Evolutionary conservation across 2,888 invertebrate genomes (phyloP), one percentile per base, ranked within the genome.

Genomic region (Phanerotoma sp.): DNA sequence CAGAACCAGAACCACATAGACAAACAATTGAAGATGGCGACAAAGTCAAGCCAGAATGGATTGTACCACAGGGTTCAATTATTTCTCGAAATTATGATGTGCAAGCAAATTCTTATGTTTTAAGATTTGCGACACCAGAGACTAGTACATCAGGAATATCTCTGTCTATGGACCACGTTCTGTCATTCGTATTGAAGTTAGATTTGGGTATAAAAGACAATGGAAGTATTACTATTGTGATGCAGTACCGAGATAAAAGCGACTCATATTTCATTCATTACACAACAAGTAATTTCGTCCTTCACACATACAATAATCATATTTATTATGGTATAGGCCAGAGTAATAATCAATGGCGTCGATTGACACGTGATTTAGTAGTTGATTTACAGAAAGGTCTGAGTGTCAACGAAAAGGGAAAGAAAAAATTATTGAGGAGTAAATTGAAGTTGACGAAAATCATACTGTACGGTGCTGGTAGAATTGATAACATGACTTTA

Each of bases 351-450:
- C 77, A 76, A 48, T 94, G 93, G 93, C 84, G 85, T 61, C 86
- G 84, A 61, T 77, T 96, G 22, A 93, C 93, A 0, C 83, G 97
- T 38, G 95, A 97, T 74, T 82, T 97, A 35, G 84, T 91, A 58
- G 86, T 93, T 51, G 97, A 97, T 78, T 83, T 96, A 67, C 91
- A 93, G 74, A 97, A 97, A 79, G 96, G 96, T 50, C 82, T 93
- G 72, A 84, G 81, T 66, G 79, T 82, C 63, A 83, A 83, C 65
- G 86, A 86, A 66, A 83, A 85, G 68, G 84, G 83, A n/a, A 87
- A 86, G 72, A 81, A 83, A 76, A 86, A 87, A 75, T 79, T 88
- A 9, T 85, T 86, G 1, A 80, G 86, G 63, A 86, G 86, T 46
- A 89, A 88, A 71, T 82, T 88, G 60, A 88, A 86, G 80, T 83